Conservation (phyloP, 2,888 invertebrate species). For the Conchocele bisecta region DNA sequence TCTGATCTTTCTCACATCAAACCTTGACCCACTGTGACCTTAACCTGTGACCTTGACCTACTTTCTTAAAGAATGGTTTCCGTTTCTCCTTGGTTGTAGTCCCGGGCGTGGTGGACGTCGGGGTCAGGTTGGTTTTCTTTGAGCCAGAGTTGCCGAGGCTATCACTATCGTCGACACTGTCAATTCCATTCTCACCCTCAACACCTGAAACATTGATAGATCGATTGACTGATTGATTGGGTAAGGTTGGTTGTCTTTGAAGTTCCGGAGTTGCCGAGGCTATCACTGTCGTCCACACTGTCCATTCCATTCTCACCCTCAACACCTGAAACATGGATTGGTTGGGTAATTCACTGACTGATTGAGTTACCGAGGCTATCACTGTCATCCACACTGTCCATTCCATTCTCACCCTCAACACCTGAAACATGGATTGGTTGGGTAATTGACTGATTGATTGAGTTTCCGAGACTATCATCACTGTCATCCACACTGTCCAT, state of each 20-base stretch:
- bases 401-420: constrained; percentile 76
- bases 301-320: constrained; percentile 83
- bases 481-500: constrained; percentile 89
- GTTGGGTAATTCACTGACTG: background rate
- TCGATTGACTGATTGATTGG: constrained; percentile 81
- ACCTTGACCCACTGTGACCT: background rate
- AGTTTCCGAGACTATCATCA: constrained; percentile 93
- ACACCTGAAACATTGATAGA: constrained; percentile 37
- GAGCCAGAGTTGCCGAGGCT: constrained; percentile 90
- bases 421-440: constrained; percentile 65
- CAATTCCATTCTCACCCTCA: constrained; percentile 82
- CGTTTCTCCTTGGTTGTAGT: constrained; percentile 90
- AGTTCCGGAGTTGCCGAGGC: constrained; percentile 89
- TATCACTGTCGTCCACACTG: constrained; percentile 92
- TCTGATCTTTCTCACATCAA: background rate
- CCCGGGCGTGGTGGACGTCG: constrained; percentile 79
- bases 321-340: constrained; percentile 36
- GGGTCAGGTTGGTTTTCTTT: constrained; percentile 85
- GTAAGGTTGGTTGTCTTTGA: constrained; percentile 84
- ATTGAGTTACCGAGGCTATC: background rate
- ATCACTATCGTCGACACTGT: constrained; percentile 91
- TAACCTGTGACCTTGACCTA: constrained; percentile 36
- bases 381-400: background rate
- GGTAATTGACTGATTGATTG: too few species aligned
- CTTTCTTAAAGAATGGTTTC: constrained; percentile 97